phyloP scores from a whole-genome alignment of 2,113 vertebrate genomes.

The Callocephalon fimbriatum region DNA sequence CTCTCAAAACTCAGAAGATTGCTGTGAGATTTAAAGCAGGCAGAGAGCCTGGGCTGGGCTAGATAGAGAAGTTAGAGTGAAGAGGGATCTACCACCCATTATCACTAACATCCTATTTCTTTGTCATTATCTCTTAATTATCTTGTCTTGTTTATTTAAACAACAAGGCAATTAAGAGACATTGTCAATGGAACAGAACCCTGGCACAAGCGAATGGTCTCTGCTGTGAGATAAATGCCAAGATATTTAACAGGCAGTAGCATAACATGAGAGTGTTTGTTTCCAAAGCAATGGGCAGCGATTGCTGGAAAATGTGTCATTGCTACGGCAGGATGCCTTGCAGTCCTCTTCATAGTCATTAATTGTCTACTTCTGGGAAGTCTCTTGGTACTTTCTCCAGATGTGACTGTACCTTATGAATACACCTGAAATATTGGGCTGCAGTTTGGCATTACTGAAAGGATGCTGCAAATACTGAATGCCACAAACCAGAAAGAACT shows the following conservation, averaged over 20 bases:
- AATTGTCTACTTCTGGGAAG: background rate
- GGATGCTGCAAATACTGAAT: background rate
- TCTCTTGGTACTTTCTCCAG: background rate
- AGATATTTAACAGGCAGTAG: conserved; percentile 57
- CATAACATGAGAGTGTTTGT: conserved; percentile 29
- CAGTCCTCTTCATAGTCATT: background rate
- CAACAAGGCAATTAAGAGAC: conserved; percentile 70
- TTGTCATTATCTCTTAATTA: conserved; percentile 73
- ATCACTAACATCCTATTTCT: conserved; percentile 46
- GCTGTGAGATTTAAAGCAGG: background rate
- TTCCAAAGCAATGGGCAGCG: conserved; percentile 44
- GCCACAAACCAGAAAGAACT: background rate
- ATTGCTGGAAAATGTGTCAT: conserved; percentile 3
- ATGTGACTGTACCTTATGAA: background rate
- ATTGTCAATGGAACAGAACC: conserved; percentile 69
- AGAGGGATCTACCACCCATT: conserved; percentile 11
- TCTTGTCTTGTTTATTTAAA: conserved; percentile 72
- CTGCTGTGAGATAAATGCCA: conserved; percentile 69
- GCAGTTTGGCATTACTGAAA: background rate
- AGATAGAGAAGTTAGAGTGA: background rate
- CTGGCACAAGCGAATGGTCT: conserved; percentile 43
- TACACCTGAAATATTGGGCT: background rate
- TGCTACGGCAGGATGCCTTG: background rate
- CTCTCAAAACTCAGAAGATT: background rate
- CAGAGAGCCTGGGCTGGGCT: background rate